phyloP scores from a whole-genome alignment of 2,797 vertebrate genomes.

The Macropus fuliginosus region DNA sequence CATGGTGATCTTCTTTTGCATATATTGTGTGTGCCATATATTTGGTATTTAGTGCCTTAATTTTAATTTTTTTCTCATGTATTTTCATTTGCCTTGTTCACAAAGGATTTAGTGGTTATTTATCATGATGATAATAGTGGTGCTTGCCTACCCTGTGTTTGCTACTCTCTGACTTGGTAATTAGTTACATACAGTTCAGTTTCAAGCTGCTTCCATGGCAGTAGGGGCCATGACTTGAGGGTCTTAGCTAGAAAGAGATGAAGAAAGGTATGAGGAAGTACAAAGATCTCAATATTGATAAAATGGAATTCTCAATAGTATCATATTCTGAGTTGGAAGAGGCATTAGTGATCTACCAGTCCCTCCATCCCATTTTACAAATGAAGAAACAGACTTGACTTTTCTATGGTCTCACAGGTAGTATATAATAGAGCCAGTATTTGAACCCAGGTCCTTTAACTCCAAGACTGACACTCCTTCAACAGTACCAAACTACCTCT shows the following conservation, averaged over 20 bases:
- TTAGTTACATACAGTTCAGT: background rate
- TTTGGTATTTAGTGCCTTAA: background rate
- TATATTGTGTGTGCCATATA: background rate
- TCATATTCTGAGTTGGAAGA: background rate
- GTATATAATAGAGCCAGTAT: too few species aligned
- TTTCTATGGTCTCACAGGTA: background rate
- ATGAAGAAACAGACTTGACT: background rate
- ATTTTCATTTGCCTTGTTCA: background rate
- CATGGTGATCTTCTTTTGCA: background rate
- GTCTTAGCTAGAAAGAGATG: background rate
- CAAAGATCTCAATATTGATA: background rate
- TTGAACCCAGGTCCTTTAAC: too few species aligned
- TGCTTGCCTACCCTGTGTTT: background rate
- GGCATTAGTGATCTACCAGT: background rate
- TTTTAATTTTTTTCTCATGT: background rate
- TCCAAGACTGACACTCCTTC: background rate
- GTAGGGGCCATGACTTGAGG: background rate
- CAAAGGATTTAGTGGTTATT: background rate
- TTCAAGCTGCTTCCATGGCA: background rate
- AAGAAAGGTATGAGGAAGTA: background rate
- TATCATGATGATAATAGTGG: background rate
- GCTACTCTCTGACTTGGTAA: background rate
- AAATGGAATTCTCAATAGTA: background rate
- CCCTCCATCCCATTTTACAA: background rate
- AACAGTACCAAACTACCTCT: background rate